Evolutionary conservation across 2,888 invertebrate genomes (phyloP).

Genomic region (Drosophila colorata): DNA sequence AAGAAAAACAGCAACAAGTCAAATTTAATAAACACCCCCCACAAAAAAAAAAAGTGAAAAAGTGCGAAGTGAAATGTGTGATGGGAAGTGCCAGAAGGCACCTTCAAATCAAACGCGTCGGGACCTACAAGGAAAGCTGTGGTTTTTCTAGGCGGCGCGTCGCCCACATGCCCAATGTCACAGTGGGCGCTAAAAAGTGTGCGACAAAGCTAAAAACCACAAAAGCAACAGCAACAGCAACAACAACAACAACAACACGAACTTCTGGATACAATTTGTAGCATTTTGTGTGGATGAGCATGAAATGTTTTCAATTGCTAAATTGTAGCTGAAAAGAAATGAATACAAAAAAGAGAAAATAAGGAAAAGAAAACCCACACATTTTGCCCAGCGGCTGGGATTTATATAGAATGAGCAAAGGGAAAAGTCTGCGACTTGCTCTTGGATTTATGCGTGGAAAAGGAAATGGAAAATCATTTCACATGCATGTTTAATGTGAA

Average conservation of each 20-base stretch:
- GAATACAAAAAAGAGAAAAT: constrained; percentile 25
- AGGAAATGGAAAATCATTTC: constrained; percentile 26
- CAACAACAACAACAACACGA: constrained; percentile 39
- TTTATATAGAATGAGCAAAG: constrained; percentile 9
- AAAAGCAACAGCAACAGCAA: constrained; percentile 13
- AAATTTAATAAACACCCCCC: constrained; percentile 65
- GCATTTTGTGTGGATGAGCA: constrained; percentile 54
- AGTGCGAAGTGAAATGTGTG: constrained; percentile 14
- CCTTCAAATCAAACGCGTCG: constrained; percentile 61
- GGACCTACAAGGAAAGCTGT: constrained; percentile 39
- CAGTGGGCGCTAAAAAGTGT: constrained; percentile 28
- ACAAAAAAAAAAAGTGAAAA: constrained; percentile 6
- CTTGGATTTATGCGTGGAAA: constrained; percentile 4
- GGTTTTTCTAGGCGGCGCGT: constrained; percentile 49
- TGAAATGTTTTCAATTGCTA: constrained; percentile 66
- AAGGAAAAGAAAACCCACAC: constrained; percentile 8
- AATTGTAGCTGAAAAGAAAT: constrained; percentile 46
- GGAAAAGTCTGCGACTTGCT: constrained; percentile 5
- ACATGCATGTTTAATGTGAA: constrained; percentile 8
- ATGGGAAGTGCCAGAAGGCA: constrained; percentile 51
- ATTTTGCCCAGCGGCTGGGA: constrained; percentile 28
- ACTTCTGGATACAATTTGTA: constrained; percentile 55
- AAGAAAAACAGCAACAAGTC: constrained; percentile 62
- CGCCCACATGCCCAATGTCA: constrained; percentile 43
- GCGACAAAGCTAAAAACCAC: constrained; percentile 34